These are phyloP conservation scores for Babylonia areolata DNA, from an alignment of 1,140 invertebrate genomes.

Conservation along the genomic window DNA sequence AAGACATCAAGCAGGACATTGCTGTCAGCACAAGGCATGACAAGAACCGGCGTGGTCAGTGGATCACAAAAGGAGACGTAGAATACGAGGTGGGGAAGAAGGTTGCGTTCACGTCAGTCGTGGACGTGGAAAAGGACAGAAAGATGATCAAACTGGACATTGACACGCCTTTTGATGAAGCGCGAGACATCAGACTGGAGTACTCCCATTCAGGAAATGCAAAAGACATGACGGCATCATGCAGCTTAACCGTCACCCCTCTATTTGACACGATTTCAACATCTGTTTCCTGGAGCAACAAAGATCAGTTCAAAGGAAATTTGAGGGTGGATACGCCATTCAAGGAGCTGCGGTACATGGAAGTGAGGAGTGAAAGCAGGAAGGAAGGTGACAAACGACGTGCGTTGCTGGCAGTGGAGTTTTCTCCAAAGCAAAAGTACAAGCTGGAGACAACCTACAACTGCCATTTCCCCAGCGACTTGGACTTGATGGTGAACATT, in stretches of 20 bases:
- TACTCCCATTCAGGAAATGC: conserved; percentile 30
- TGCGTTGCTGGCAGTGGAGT: conserved; percentile 14
- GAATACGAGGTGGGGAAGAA: conserved; percentile 12
- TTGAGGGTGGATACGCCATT: conserved; percentile 39
- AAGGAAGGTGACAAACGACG: background rate
- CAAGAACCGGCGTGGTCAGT: conserved; percentile 2
- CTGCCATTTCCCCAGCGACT: conserved; percentile 7
- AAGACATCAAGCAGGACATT: background rate
- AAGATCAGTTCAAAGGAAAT: conserved; percentile 16
- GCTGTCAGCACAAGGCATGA: background rate
- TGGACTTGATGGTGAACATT: conserved; percentile 13
- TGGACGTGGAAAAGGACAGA: background rate
- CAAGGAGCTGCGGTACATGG: conserved; percentile 22
- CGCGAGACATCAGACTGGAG: background rate
- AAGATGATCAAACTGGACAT: background rate
- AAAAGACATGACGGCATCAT: background rate
- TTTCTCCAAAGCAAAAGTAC: conserved; percentile 26
- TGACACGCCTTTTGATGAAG: conserved; percentile 25
- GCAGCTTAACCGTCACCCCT: background rate
- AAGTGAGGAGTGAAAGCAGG: conserved; percentile 1
- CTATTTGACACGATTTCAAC: conserved; percentile 12
- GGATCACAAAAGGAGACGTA: conserved; percentile 27
- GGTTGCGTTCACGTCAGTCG: background rate
- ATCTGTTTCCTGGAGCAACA: background rate
- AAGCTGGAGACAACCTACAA: conserved; percentile 30